Evolutionary conservation across 1,140 invertebrate genomes (phyloP).

Genomic region (Lordiphosa stackelbergi): DNA sequence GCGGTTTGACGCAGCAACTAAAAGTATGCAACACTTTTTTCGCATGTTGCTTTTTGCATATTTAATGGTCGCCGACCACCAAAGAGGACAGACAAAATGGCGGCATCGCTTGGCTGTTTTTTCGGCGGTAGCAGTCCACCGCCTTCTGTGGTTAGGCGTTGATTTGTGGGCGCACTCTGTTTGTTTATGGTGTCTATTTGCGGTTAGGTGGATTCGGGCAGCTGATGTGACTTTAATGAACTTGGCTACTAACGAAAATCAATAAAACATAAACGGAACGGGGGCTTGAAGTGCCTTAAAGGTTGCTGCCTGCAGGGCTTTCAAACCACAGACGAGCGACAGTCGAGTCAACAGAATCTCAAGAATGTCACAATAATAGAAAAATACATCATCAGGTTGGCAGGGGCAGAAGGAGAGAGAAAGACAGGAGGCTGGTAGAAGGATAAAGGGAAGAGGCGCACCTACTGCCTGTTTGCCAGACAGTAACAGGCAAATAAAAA

Average conservation of each 20-base stretch:
- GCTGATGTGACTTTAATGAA: slow-evolving; percentile 73
- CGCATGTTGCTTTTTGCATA: slow-evolving; percentile 72
- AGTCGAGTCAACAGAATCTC: slow-evolving; percentile 25
- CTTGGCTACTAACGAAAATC: slow-evolving; percentile 58
- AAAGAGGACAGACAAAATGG: slow-evolving; percentile 64
- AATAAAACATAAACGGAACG: slow-evolving; percentile 25
- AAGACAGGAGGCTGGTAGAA: neutral
- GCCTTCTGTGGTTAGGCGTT: slow-evolving; percentile 62
- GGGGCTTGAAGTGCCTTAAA: slow-evolving; percentile 44
- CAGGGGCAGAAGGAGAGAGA: neutral
- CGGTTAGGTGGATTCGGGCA: slow-evolving; percentile 29
- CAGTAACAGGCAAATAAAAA: slow-evolving; percentile 43
- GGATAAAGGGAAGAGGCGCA: neutral
- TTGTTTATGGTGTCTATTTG: slow-evolving; percentile 64
- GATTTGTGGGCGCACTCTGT: slow-evolving; percentile 60
- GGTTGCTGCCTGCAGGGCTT: slow-evolving; percentile 27
- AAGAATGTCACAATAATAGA: slow-evolving; percentile 60
- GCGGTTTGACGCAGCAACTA: slow-evolving; percentile 70
- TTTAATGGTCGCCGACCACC: slow-evolving; percentile 50
- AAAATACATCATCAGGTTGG: slow-evolving; percentile 32
- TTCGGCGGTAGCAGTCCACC: neutral
- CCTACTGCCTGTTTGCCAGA: slow-evolving; percentile 18
- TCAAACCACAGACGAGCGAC: slow-evolving; percentile 14
- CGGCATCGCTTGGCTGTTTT: slow-evolving; percentile 29
- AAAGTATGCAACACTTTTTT: slow-evolving; percentile 74